phyloP scores from a whole-genome alignment of 1,140 invertebrate species.

The Drosophila tristis region DNA sequence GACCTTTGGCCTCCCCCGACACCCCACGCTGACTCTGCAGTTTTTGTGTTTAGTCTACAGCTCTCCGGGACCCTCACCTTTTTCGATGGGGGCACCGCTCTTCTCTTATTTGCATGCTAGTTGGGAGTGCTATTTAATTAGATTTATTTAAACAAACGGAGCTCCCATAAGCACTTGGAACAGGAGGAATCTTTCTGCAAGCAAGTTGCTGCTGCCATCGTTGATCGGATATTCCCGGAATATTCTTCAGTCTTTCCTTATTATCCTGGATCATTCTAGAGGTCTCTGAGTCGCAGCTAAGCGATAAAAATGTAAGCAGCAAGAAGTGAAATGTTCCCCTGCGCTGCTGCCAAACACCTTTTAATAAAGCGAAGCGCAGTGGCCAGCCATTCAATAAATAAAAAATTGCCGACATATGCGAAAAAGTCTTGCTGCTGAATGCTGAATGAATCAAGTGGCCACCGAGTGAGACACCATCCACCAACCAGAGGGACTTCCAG shows the following conservation, averaged over 20 bases:
- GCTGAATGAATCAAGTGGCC: slow-evolving; percentile 9
- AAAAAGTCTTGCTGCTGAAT: slow-evolving; percentile 44
- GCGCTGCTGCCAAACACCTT: slow-evolving; percentile 61
- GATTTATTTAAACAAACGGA: too few relatives aligned
- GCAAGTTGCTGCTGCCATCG: too few relatives aligned
- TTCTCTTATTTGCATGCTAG: slow-evolving; percentile 9
- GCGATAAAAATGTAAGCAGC: not conserved
- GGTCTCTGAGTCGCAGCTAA: not conserved
- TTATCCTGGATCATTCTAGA: too few relatives aligned
- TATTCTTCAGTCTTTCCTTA: not conserved
- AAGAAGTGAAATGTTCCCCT: not conserved
- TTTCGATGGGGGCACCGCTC: not conserved
- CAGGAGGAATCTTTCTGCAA: too few relatives aligned
- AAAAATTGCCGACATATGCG: slow-evolving; percentile 78
- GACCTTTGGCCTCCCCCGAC: slow-evolving; percentile 7
- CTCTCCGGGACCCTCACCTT: slow-evolving; percentile 50
- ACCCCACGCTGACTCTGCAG: slow-evolving; percentile 58
- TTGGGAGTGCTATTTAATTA: too few relatives aligned
- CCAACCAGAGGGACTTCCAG: slow-evolving; percentile 1
- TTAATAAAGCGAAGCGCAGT: slow-evolving; percentile 53
- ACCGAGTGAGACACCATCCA: not conserved
- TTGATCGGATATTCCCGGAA: not conserved
- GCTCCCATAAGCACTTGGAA: too few relatives aligned
- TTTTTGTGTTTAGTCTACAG: slow-evolving; percentile 59
- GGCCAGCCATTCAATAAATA: slow-evolving; percentile 51